Base-by-base conservation (phyloP, 2,888 invertebrate species). In the Smittia aterrima region DNA sequence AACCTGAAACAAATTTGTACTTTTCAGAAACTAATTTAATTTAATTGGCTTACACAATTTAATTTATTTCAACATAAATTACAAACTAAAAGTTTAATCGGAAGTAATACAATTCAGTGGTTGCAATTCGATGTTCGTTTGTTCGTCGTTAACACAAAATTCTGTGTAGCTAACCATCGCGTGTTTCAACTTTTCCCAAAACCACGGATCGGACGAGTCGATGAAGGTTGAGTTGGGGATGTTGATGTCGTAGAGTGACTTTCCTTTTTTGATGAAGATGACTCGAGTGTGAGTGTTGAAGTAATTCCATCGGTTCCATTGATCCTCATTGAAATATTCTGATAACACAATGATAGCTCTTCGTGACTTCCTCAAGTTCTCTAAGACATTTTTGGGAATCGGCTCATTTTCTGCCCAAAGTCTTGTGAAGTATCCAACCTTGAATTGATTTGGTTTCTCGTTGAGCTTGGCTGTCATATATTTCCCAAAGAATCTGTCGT, bases 121-220 rank as follows among this genome's bases (percentile, higher is more conserved):
- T 13, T 24, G 62, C 24, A 62, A 13, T n/a, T 62, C 25, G 7
- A 62, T n/a, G n/a, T 24, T 25, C 1, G 1, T 1, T 1, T 62
- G 22, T 62, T 62, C 6, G 11, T 66, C 66, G 27, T n/a, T n/a
- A n/a, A 66, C 25, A 1, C 9, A 11, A 1, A 66, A 9, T 32
- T 66, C 32, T 4, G 25, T n/a, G 24, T 7, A 27, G 16, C 24
- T 66, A 16, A 11, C 25, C 66, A 66, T 66, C 25, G 66, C 66
- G 18, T 66, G 66, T 27, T 66, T 66, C n/a, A 66, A 18, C 25
- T 66, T 66, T 1, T 66, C 66, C 66, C 66, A 66, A 18, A 66
- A 66, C 27, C 32, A 66, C 25, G 66, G 32, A 27, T 66, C 66
- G 27, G n/a, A 27, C 27, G 27, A 32, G 7, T 66, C n/a, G 16